These are phyloP conservation scores for Atopsyche davidsoni DNA, from an alignment of 1,140 invertebrate species.

Conservation along the genomic window DNA sequence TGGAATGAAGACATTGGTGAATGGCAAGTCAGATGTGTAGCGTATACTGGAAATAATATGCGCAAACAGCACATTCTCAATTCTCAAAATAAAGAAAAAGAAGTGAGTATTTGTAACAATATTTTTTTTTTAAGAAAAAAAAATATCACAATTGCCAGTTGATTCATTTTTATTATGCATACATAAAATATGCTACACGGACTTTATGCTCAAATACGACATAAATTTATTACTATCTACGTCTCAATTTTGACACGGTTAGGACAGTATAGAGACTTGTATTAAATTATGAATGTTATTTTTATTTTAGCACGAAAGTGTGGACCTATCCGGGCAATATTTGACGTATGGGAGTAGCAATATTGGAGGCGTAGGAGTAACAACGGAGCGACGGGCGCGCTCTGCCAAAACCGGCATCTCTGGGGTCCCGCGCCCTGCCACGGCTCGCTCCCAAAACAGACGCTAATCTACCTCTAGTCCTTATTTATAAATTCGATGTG, in stretches of 20 bases:
- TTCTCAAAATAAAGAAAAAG: constrained; percentile 28
- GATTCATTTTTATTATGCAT: no score
- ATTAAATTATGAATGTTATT: no score
- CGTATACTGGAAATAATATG: constrained; percentile 99
- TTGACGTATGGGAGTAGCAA: constrained; percentile 23
- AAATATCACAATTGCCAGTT: no score
- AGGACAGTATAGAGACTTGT: no score
- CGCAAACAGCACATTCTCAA: constrained; percentile 49
- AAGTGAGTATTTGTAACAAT: no score
- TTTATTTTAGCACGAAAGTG: constrained; percentile 27
- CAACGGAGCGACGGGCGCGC: constrained; percentile 17
- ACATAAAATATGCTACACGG: no score
- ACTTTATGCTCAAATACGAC: no score
- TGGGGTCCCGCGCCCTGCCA: constrained; percentile 26
- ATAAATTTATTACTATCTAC: no score
- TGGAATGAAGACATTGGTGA: constrained; percentile 99
- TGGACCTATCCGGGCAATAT: constrained; percentile 26
- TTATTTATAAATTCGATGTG: no score
- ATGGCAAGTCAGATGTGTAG: constrained; percentile 96
- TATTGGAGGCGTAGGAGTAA: constrained; percentile 8
- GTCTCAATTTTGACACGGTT: no score
- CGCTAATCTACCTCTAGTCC: constrained; percentile 11
- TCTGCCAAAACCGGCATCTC: constrained; percentile 25
- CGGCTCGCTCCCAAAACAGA: constrained; percentile 26
- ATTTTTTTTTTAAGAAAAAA: no score